Conservation (phyloP, 2,888 invertebrate species). For the Drosophila affinis region DNA sequence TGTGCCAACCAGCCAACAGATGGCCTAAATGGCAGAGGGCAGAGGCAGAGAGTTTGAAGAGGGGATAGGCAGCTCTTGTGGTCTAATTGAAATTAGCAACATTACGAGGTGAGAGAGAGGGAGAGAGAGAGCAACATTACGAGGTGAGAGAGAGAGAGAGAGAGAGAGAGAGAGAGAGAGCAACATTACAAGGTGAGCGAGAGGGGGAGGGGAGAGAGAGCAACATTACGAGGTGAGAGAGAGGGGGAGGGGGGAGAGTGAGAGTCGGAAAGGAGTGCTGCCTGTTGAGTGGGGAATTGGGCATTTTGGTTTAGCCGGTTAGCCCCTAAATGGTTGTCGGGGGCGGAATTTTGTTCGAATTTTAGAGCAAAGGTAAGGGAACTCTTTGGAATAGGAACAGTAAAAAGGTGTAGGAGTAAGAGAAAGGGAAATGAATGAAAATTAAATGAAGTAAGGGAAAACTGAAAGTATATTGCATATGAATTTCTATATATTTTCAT, state of each 20-base stretch:
- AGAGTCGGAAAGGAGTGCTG: neutral
- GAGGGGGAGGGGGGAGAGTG: neutral
- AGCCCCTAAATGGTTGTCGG: constrained; percentile 31
- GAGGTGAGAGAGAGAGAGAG: neutral
- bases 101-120: constrained; percentile 19
- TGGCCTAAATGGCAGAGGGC: constrained; percentile 25
- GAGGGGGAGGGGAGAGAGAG: neutral
- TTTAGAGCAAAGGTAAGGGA: neutral
- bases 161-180: constrained; percentile 23
- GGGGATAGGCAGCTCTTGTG: constrained; percentile 48
- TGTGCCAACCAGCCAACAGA: constrained; percentile 14
- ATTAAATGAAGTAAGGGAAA: no score
- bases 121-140: neutral
- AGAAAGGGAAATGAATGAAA: no score
- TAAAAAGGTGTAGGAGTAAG: neutral
- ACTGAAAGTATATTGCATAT: neutral
- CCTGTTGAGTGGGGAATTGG: constrained; percentile 37
- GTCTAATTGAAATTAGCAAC: constrained; percentile 76
- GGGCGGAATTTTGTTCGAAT: constrained; percentile 6
- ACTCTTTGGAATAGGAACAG: neutral
- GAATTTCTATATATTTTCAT: no score
- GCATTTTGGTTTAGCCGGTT: constrained; percentile 41
- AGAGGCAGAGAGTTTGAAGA: constrained; percentile 17
- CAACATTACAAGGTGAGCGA: constrained; percentile 42
- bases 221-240: no score